A percentile compares a stretch with the other conserved stretches of the same genome.
Conservation (phyloP, 2,888 invertebrate genomes). For the Drosophila stalkeri region DNA sequence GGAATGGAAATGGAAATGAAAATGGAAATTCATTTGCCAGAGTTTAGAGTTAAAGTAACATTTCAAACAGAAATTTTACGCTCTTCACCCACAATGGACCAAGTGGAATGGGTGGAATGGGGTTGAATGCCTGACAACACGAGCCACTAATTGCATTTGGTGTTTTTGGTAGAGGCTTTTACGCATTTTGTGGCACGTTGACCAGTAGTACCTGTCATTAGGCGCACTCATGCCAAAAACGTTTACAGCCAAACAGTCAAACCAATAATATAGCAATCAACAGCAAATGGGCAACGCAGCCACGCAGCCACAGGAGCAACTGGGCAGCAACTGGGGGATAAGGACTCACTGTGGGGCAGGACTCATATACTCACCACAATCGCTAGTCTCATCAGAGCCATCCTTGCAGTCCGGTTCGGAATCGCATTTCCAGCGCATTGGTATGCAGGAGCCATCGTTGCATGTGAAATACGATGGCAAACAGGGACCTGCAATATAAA, state of each 20-base stretch:
- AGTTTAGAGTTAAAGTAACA: conserved; percentile 43
- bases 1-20: conserved; percentile 14
- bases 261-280: conserved; percentile 78
- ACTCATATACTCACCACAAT: conserved; percentile 86
- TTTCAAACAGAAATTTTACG: conserved; percentile 22
- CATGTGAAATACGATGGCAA: conserved; percentile 83
- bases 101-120: conserved; percentile 12
- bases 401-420: conserved; percentile 87
- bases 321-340: not conserved
- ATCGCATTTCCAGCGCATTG: conserved; percentile 87
- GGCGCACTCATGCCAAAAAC: conserved; percentile 51
- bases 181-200: conserved; percentile 65
- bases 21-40: conserved; percentile 34
- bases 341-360: not conserved
- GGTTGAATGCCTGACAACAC: conserved; percentile 27
- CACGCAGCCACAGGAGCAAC: conserved; percentile 13
- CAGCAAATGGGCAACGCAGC: conserved; percentile 37
- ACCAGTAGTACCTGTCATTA: conserved; percentile 72
- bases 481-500: conserved; percentile 77
- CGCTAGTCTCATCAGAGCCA: conserved; percentile 87
- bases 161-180: conserved; percentile 59
- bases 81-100: conserved; percentile 25
- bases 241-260: conserved; percentile 64
- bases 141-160: conserved; percentile 74
- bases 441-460: conserved; percentile 87